Evolutionary conservation across 2,113 vertebrate genomes (phyloP).

Genomic region (Phalacrocorax brasilianus): DNA sequence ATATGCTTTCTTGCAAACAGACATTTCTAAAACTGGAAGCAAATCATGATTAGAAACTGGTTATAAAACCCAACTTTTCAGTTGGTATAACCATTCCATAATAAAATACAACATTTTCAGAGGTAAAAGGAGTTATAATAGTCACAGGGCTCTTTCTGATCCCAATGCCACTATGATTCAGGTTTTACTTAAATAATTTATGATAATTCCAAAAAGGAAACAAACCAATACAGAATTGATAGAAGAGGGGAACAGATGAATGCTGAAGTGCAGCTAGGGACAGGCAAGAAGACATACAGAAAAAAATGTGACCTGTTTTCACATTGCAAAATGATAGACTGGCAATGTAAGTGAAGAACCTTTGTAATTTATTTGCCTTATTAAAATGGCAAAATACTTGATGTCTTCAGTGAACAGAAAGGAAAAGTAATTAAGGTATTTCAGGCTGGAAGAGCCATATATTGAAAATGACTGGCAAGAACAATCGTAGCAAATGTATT

Average conservation of each 20-base stretch:
- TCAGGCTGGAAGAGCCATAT: not conserved
- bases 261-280: not conserved
- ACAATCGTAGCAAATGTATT: not conserved
- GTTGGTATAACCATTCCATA: not conserved
- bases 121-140: not conserved
- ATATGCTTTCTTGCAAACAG: not conserved
- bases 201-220: not conserved
- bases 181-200: not conserved
- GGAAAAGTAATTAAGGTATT: not conserved
- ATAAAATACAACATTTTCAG: not conserved
- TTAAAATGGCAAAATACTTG: not conserved
- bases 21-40: not conserved
- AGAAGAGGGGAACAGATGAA: not conserved
- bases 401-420: not conserved
- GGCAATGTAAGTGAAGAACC: not conserved
- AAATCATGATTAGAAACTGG: not conserved
- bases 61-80: not conserved
- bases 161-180: not conserved
- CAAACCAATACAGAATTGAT: not conserved
- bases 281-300: not conserved
- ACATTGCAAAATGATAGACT: not conserved
- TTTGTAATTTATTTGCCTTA: not conserved
- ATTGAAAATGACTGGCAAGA: not conserved
- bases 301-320: not conserved
- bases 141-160: not conserved